phyloP scores from a whole-genome alignment of 2,797 vertebrate genomes.

The Alcedo atthis region DNA sequence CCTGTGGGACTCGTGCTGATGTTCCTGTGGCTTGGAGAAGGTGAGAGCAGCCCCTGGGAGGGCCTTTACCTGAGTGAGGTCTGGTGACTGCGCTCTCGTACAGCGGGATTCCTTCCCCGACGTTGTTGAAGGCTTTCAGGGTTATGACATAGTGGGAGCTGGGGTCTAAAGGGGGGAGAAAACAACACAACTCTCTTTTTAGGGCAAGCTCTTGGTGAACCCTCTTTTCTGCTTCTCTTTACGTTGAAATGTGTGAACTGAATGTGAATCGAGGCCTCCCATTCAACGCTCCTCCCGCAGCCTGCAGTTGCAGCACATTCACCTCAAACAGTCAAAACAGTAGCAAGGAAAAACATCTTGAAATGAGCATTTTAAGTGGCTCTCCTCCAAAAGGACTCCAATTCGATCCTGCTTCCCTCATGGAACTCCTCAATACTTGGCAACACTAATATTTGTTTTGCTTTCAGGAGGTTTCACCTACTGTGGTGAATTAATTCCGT shows the following conservation, averaged over 20 bases:
- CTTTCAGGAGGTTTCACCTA: background rate
- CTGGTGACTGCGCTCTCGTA: slow-evolving; percentile 96
- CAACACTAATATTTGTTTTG: background rate
- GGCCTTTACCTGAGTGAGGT: slow-evolving; percentile 85
- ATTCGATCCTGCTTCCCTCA: background rate
- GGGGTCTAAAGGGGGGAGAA: slow-evolving; percentile 81
- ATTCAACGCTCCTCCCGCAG: no score
- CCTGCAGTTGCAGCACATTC: background rate
- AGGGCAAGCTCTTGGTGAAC: background rate
- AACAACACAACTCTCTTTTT: background rate
- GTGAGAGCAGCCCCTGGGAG: background rate
- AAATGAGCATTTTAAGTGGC: background rate
- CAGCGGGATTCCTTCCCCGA: slow-evolving; percentile 95
- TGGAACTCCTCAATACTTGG: background rate
- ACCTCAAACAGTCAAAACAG: background rate
- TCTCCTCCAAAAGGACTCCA: background rate
- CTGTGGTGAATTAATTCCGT: background rate
- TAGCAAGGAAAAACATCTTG: background rate
- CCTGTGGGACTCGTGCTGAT: accelerated
- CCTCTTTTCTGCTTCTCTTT: background rate
- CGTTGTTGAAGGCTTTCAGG: slow-evolving; percentile 95
- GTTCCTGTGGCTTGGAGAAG: accelerated
- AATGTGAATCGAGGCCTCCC: no score
- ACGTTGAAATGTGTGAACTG: no score
- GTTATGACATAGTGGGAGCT: slow-evolving; percentile 98